Conservation (phyloP, 2,888 invertebrate genomes). For the Volucella bombylans region DNA sequence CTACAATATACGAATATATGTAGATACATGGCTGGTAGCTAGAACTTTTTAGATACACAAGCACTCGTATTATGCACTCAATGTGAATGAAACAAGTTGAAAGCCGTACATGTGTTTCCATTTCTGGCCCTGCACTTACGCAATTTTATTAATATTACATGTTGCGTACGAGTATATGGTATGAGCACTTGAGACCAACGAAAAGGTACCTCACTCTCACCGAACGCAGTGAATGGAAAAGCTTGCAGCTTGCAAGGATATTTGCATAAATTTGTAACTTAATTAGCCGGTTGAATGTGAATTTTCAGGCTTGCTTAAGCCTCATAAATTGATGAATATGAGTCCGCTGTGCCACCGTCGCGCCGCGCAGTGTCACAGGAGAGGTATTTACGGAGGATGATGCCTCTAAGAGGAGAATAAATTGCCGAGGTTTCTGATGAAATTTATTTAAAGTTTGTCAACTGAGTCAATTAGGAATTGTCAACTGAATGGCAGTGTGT, state of each 20-base stretch:
- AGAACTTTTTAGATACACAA: no score
- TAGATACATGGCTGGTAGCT: no score
- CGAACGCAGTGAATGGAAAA: slow-evolving; percentile 15
- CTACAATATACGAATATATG: no score
- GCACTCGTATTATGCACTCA: slow-evolving; percentile 4
- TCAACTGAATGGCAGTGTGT: background rate
- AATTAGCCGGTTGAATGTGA: slow-evolving; percentile 48
- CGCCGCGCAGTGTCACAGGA: no score
- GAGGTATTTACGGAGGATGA: no score
- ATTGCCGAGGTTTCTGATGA: slow-evolving; percentile 21
- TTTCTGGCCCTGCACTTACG: slow-evolving; percentile 4
- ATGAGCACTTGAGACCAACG: background rate
- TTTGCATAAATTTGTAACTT: slow-evolving; percentile 50
- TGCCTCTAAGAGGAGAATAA: slow-evolving; percentile 18
- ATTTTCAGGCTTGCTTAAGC: slow-evolving; percentile 39
- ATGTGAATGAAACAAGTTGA: background rate
- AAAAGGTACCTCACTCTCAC: slow-evolving; percentile 11
- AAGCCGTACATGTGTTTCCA: background rate
- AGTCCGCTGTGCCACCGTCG: no score
- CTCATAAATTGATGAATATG: slow-evolving; percentile 31
- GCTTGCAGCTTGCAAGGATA: slow-evolving; percentile 11
- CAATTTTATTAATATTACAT: slow-evolving; percentile 46
- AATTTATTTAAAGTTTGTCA: slow-evolving; percentile 42
- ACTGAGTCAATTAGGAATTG: slow-evolving; percentile 10
- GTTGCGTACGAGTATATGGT: no score